These are phyloP conservation scores for Slavum lentiscoides DNA, from an alignment of 2,888 invertebrate species.

Conservation along the genomic window DNA sequence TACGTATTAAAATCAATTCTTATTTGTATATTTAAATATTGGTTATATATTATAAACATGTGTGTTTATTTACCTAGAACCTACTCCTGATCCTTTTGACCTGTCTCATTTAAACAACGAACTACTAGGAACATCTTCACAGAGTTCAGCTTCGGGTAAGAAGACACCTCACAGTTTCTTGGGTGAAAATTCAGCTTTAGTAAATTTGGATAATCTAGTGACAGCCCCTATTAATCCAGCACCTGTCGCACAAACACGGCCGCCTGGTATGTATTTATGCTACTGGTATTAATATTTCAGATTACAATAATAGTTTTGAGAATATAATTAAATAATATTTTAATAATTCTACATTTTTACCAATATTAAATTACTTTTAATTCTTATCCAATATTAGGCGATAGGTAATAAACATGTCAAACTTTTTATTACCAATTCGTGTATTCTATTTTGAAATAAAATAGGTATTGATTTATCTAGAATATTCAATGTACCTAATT, in stretches of 20 bases:
- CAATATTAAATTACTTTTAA: no score
- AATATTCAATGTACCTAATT: no score
- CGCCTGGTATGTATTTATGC: slow-evolving; percentile 53
- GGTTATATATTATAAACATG: background rate
- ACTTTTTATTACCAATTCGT: no score
- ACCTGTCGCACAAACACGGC: slow-evolving; percentile 58
- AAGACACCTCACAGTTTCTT: slow-evolving; percentile 96
- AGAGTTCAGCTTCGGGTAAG: slow-evolving; percentile 64
- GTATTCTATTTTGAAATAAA: no score
- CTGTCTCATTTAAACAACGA: slow-evolving; percentile 66
- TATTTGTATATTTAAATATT: background rate
- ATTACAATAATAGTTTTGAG: background rate
- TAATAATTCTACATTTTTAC: no score
- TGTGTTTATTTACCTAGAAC: slow-evolving; percentile 59
- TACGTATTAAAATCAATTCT: slow-evolving; percentile 5
- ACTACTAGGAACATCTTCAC: slow-evolving; percentile 57
- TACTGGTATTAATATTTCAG: background rate
- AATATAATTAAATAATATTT: background rate
- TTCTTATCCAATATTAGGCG: no score
- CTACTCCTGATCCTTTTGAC: slow-evolving; percentile 72
- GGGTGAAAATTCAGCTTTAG: slow-evolving; percentile 93
- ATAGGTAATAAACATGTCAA: no score
- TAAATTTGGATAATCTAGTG: slow-evolving; percentile 96
- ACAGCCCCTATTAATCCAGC: slow-evolving; percentile 63
- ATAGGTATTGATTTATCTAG: no score